These are phyloP conservation scores for Limosa lapponica DNA, from an alignment of 2,797 vertebrate genomes.

Conservation along the genomic window DNA sequence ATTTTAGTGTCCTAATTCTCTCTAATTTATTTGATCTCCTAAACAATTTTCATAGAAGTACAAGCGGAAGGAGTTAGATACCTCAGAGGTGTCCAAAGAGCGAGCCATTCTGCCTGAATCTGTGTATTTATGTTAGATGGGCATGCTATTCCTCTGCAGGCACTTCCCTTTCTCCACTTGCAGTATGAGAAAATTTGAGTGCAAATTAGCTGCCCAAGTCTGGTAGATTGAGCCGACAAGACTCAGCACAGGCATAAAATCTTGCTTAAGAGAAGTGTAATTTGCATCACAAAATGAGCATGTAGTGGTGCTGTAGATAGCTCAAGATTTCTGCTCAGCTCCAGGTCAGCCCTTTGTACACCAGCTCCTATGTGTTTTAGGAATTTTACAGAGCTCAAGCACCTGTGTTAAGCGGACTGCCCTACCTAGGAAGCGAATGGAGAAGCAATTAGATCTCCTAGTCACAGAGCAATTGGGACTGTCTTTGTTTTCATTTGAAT, in stretches of 20 bases:
- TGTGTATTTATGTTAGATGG: background rate
- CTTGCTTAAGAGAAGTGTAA: background rate
- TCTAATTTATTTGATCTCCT: background rate
- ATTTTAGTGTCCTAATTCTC: background rate
- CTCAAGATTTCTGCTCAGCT: background rate
- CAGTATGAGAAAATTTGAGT: background rate
- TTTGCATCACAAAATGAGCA: background rate
- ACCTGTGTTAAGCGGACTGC: background rate
- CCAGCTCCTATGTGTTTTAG: fast-evolving
- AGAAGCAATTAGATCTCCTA: background rate
- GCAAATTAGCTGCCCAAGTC: background rate
- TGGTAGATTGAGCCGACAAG: background rate
- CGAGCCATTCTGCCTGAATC: background rate
- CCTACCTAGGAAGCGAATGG: background rate
- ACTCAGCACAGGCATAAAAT: background rate
- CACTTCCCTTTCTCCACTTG: background rate
- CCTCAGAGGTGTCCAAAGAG: background rate
- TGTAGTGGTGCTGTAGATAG: background rate
- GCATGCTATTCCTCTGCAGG: background rate
- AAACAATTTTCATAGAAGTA: background rate
- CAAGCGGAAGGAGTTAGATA: background rate
- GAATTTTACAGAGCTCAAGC: background rate
- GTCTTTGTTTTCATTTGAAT: background rate
- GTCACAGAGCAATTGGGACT: background rate
- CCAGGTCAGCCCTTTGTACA: background rate